Conservation (phyloP, 2,113 vertebrate genomes). For the Panurus biarmicus region DNA sequence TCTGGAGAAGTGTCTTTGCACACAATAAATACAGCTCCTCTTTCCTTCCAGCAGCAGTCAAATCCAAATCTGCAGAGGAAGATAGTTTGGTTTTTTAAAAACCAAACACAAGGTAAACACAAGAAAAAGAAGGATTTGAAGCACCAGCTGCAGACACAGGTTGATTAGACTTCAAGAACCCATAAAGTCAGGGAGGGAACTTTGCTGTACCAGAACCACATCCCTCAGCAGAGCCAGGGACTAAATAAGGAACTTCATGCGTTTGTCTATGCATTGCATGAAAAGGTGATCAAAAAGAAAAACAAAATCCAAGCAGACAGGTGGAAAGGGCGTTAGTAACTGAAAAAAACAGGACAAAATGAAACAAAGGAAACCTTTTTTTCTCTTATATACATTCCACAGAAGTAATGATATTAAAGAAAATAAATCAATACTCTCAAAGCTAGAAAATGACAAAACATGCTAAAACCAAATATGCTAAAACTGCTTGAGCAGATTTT, state of each 20-base stretch:
- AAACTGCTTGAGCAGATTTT: neutral
- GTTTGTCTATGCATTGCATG: neutral
- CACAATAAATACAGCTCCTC: neutral
- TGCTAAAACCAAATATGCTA: neutral
- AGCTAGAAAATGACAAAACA: neutral
- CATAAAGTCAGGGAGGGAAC: neutral
- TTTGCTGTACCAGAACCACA: neutral
- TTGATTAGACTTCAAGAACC: neutral
- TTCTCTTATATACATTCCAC: neutral
- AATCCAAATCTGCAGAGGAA: neutral
- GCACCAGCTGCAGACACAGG: neutral
- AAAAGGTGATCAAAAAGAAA: neutral
- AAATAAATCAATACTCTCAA: neutral
- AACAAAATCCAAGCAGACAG: fast-evolving
- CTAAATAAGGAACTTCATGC: neutral
- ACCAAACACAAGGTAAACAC: neutral
- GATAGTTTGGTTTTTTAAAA: neutral
- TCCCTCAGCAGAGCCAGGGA: neutral
- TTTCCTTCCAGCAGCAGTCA: neutral
- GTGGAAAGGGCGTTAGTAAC: neutral
- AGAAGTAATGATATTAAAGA: neutral
- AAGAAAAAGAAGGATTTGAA: neutral
- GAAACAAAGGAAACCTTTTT: neutral
- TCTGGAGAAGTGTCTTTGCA: neutral
- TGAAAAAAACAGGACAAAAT: neutral